Base-by-base conservation (phyloP, 2,113 vertebrate genomes). In the Pongo abelii region DNA sequence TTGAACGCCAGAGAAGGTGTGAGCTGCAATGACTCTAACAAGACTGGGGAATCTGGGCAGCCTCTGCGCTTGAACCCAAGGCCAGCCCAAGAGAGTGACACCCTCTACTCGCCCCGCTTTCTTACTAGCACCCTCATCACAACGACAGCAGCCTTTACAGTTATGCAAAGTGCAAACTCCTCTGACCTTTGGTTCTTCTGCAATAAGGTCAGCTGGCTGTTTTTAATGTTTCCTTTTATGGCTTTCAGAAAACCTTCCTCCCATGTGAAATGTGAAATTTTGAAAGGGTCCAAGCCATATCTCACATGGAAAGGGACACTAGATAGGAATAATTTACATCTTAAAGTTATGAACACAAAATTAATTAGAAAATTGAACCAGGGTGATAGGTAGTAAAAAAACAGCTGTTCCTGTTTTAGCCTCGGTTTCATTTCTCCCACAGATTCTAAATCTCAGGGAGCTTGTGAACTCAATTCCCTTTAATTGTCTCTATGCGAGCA, bases 251-350 rank as follows among this genome's bases (percentile, higher is more conserved):
- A 22, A 95, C 61, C 13, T 89, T 86, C 91, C 81, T 61, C 96
- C 38, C 35, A 93, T 97, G 78, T 74, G 50, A 95, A 70, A 95
- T n/a, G 40, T 0, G 2, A 91, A 97, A 93, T 84, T 97, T 4
- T 97, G 10, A 93, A 83, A 90, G 75, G 50, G 13, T 92, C 55
- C 86, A 87, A 91, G 79, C 3, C n/a, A 8, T 55, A 85, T 64
- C 84, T 97, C 92, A 94, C 55, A 81, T 35, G 77, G 52, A 70
- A 94, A 69, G 17, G 10, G 4, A 0, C 38, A 89, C 27, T 52
- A 84, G 25, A 87, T 38, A 8, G 12, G 25, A 75, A 67, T 48
- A 50, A 64, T 64, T 93, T 93, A 84, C 25, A 40, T 59, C 9
- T 59, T 74, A 38, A 69, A 55, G 69, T 46, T 50, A 64, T 43